Evolutionary conservation across 2,888 invertebrate species (phyloP), one percentile per base, ranked within the genome.

Genomic region (Euplexia lucipara): DNA sequence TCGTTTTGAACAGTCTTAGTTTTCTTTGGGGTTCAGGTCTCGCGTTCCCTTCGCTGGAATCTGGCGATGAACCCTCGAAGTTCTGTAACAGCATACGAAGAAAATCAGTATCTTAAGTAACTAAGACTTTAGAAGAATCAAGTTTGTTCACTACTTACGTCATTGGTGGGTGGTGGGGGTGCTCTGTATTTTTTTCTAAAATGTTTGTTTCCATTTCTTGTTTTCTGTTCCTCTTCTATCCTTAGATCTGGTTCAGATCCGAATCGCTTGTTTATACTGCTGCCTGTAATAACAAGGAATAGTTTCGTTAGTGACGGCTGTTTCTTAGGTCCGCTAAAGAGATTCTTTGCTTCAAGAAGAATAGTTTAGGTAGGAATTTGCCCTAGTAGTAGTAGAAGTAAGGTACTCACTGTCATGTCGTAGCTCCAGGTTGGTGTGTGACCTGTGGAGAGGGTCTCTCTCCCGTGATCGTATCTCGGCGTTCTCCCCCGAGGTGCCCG

Each of bases 111-210:
- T n/a, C 1, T 54, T 20, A 18, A 5, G 1, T 9, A 4, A 18
- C 18, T 7, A 8, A 26, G 0, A 5, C 2, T 1, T 20, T 2
- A 10, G 20, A 2, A 22, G 5, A 4, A 20, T n/a, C 49, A 16
- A 26, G 5, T 49, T 39, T n/a, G 10, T 22, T 51, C 26, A 22
- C 16, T 57, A 85, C 93, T 93, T 88, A 96, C 92, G 75, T 94
- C 89, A 84, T 89, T 85, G 44, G 82, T 86, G 65, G 93, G 95
- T 60, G 97, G 97, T 66, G 96, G 96, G 18, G 97, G 97, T 3
- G 98, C 98, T 93, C 97, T 96, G 87, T 97, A 97, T 90, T 98
- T 98, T 88, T 98, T 97, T 82, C 97, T 97, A 84, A 97, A 97
- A 63, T 96, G 96, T 90, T 93, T 94, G 68, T 91, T 92, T 60